Evolutionary conservation across 2,888 invertebrate genomes (phyloP).

Genomic region (Alitta virens): DNA sequence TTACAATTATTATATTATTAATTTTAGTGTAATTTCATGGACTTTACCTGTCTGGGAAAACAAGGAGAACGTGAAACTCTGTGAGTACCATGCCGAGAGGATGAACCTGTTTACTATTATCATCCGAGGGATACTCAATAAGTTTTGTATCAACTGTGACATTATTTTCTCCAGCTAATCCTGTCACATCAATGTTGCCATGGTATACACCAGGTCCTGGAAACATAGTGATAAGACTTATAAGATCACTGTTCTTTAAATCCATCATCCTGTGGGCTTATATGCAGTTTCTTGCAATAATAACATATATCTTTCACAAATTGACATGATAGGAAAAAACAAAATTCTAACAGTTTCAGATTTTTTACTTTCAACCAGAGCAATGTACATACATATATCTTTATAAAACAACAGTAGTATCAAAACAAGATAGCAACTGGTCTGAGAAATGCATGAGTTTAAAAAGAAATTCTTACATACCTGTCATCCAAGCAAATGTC

Average conservation of each 20-base stretch:
- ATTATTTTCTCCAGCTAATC: slow-evolving; percentile 41
- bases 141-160: slow-evolving; percentile 47
- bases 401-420: too few relatives aligned
- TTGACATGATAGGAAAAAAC: too few relatives aligned
- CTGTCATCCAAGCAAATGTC: slow-evolving; percentile 84
- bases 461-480: slow-evolving; percentile 31
- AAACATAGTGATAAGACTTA: slow-evolving; percentile 7
- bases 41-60: slow-evolving; percentile 76
- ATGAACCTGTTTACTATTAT: slow-evolving; percentile 7
- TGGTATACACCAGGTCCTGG: slow-evolving; percentile 73
- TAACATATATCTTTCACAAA: too few relatives aligned
- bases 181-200: slow-evolving; percentile 67
- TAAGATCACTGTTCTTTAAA: not conserved
- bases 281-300: too few relatives aligned
- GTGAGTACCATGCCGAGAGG: slow-evolving; percentile 79
- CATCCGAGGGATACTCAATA: slow-evolving; percentile 33
- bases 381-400: too few relatives aligned
- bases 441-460: too few relatives aligned
- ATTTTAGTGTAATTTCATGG: too few relatives aligned
- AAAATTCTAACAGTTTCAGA: too few relatives aligned
- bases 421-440: too few relatives aligned
- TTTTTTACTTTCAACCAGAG: too few relatives aligned
- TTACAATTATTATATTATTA: too few relatives aligned
- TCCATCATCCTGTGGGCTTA: too few relatives aligned
- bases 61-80: slow-evolving; percentile 83